A percentile compares a stretch with the other conserved stretches of the same genome.
Evolutionary conservation across 2,888 invertebrate genomes (phyloP).

Genomic region (Ernsta delagoae): DNA sequence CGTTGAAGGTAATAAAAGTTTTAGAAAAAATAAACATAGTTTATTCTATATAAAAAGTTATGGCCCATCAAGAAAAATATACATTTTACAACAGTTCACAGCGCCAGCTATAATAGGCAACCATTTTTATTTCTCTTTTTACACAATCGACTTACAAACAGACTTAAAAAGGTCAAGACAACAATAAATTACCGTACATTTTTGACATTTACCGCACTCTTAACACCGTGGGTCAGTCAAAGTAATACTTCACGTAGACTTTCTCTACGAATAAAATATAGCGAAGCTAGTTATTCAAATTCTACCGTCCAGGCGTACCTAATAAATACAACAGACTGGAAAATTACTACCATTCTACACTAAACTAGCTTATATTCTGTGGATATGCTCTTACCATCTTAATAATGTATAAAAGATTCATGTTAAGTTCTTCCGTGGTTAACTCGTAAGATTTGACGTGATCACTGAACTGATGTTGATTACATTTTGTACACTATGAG

Average conservation of each 20-base stretch:
- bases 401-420: too few species aligned
- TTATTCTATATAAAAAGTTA: neutral
- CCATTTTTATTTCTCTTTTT: constrained; percentile 1
- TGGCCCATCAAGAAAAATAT: neutral
- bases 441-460: too few species aligned
- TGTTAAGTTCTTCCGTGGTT: too few species aligned
- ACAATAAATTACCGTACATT: constrained; percentile 17
- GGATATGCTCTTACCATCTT: too few species aligned
- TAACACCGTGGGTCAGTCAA: constrained; percentile 10
- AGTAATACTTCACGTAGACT: constrained; percentile 4
- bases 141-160: constrained; percentile 12
- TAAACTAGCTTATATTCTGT: too few species aligned
- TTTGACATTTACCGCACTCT: constrained; percentile 24
- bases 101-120: neutral
- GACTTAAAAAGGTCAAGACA: constrained; percentile 2
- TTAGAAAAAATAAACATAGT: too few species aligned
- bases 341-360: constrained; percentile 40
- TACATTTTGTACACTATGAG: too few species aligned
- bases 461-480: too few species aligned
- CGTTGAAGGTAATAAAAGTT: too few species aligned
- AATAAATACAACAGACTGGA: constrained; percentile 52
- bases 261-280: constrained; percentile 32
- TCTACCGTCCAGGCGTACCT: constrained; percentile 44
- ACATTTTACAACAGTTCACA: neutral
- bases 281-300: constrained; percentile 36